Conservation (phyloP, 2,797 vertebrate genomes). For the Oreonectes daqikongensis region DNA sequence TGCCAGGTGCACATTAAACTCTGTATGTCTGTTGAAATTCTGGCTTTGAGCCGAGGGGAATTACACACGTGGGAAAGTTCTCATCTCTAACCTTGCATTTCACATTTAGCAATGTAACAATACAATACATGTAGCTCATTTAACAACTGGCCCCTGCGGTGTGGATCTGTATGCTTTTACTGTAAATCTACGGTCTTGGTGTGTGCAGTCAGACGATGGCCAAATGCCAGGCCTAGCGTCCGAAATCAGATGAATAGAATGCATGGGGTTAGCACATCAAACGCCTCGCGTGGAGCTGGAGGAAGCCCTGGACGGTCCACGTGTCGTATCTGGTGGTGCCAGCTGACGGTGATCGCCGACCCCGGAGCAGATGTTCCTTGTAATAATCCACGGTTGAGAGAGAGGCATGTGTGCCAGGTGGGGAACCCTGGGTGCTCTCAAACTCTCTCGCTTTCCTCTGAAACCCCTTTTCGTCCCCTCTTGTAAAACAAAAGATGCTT, state of each 20-base stretch:
- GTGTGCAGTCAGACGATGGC: neutral
- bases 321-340: constrained; percentile 70
- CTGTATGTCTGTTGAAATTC: constrained; percentile 28
- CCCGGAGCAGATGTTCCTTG: constrained; percentile 82
- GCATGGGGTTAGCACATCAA: constrained; percentile 27
- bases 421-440: constrained; percentile 75
- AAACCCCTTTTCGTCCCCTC: constrained; percentile 61
- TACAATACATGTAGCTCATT: constrained; percentile 29
- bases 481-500: constrained; percentile 79
- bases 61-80: constrained; percentile 19
- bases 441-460: constrained; percentile 36
- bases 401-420: constrained; percentile 79
- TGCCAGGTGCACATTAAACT: constrained; percentile 43
- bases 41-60: constrained; percentile 9
- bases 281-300: constrained; percentile 1
- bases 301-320: constrained; percentile 71
- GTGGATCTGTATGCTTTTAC: constrained; percentile 14
- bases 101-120: constrained; percentile 18
- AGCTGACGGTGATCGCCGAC: constrained; percentile 77
- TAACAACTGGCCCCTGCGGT: constrained; percentile 25
- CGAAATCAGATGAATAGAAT: constrained; percentile 17
- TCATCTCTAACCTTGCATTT: neutral
- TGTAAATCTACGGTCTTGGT: constrained; percentile 17
- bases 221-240: constrained; percentile 16
- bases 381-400: constrained; percentile 82